Evolutionary conservation across 64 coral and sea anemone genomes (phyloP).

Genomic region (Pachyseris speciosa): DNA sequence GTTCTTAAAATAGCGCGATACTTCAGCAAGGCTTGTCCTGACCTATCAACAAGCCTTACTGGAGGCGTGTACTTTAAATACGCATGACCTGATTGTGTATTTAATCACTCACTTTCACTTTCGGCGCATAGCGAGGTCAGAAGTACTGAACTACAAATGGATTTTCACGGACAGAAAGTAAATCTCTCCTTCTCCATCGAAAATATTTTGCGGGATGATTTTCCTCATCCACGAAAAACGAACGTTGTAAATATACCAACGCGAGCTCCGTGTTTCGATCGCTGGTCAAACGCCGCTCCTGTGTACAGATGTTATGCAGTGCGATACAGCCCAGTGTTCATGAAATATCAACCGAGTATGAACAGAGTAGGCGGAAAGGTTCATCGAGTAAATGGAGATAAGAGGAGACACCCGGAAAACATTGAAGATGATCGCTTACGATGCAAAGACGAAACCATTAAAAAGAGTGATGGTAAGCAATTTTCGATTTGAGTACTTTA

Average conservation of each 20-base stretch:
- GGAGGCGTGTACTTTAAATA: background rate
- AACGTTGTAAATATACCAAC: background rate
- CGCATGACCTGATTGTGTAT: background rate
- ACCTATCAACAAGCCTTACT: background rate
- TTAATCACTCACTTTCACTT: background rate
- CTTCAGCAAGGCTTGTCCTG: background rate
- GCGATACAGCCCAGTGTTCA: slow-evolving; percentile 2
- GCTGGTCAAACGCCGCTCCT: background rate
- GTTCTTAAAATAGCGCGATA: slow-evolving; percentile 10
- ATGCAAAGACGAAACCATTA: background rate
- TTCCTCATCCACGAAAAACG: background rate
- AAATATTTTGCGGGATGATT: slow-evolving; percentile 47
- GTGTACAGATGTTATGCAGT: background rate
- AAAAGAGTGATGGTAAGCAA: background rate
- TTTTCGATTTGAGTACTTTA: background rate
- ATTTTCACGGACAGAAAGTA: background rate
- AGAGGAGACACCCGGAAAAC: background rate
- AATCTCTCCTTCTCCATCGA: slow-evolving; percentile 33
- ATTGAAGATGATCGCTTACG: background rate
- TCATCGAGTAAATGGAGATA: background rate
- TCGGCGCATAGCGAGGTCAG: background rate
- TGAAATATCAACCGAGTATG: background rate
- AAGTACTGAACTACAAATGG: background rate
- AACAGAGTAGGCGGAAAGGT: background rate
- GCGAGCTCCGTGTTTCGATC: background rate